These are phyloP conservation scores for Cryptus viduatorius DNA, from an alignment of 2,888 invertebrate genomes.

Conservation along the genomic window DNA sequence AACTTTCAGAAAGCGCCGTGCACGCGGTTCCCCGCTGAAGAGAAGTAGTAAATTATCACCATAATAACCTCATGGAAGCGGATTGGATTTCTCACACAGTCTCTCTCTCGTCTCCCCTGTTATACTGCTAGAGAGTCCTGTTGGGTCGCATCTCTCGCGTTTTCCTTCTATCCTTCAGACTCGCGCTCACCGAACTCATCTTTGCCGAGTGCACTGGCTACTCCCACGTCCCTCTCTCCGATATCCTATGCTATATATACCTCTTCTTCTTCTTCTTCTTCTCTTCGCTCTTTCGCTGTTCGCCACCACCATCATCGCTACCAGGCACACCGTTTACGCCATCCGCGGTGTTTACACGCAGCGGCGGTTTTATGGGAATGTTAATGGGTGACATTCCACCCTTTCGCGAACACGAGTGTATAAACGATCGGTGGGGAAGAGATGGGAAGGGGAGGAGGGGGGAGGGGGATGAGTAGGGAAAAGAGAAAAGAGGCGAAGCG, in stretches of 20 bases:
- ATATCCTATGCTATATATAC: constrained; percentile 29
- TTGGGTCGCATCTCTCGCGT: constrained; percentile 49
- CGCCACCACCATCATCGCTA: constrained; percentile 60
- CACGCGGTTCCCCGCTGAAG: constrained; percentile 73
- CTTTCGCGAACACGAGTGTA: constrained; percentile 69
- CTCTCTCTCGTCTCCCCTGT: constrained; percentile 64
- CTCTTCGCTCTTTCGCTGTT: constrained; percentile 52
- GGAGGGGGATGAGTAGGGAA: constrained; percentile 35
- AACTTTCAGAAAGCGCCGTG: constrained; percentile 65
- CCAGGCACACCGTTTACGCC: constrained; percentile 76
- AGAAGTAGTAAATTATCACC: constrained; percentile 82
- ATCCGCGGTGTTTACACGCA: constrained; percentile 80
- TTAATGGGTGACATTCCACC: constrained; percentile 83
- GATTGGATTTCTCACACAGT: constrained; percentile 83
- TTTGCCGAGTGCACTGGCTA: constrained; percentile 44
- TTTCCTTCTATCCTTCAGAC: constrained; percentile 55
- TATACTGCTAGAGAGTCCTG: constrained; percentile 36
- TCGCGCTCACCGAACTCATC: constrained; percentile 48
- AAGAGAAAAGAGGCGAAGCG: constrained; percentile 30
- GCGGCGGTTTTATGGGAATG: constrained; percentile 82
- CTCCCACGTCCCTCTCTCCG: constrained; percentile 57
- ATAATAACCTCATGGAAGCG: constrained; percentile 82
- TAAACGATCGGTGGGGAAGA: constrained; percentile 50
- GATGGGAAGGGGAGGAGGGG: constrained; percentile 19
- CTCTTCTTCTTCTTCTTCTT: constrained; percentile 44